Base-by-base conservation (phyloP, 2,797 vertebrate species). In the Phataginus tetradactyla region DNA sequence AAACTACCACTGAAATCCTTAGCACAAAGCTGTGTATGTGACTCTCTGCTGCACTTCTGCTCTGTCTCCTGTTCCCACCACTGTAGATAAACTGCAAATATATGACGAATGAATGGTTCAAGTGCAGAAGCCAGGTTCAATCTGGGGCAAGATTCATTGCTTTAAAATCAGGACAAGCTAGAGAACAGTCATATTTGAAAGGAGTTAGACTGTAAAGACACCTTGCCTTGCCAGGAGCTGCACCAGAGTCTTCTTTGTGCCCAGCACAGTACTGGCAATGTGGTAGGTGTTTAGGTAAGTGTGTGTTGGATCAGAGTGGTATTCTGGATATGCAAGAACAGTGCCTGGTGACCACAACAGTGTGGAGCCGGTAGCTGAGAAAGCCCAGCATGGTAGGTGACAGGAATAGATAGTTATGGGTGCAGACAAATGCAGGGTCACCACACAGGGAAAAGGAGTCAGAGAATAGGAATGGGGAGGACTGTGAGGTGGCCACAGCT, bases 141-240 rank as follows among this genome's bases (percentile, higher is more conserved):
- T n/a, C 32, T 74, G 42, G 34, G 77, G 66, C 42, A 94, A 90
- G 77, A 95, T n/a, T 92, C 51, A 64, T 4, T 72, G 39, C 75
- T 92, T 81, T 68, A 78, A 84, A 92, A 94, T 45, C 11, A 83
- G 25, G 61, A 79, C 37, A 27, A 49, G 83, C 79, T 29, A 75
- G 15, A 45, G 55, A 91, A 57, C 11, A 71, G 21, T 64, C 37
- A 27, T 79, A 83, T 59, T 25, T 55, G 39, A 88, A 85, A 51
- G n/a, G 18, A 18, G 55, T 51, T 84, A 37, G 81, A 68, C 8
- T 85, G 20, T 79, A 66, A 64, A 64, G 37, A 29, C 9, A 7
- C 32, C 13, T 75, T 66, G 42, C 61, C 21, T 89, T 79, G 49
- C 49, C 32, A 69, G 57, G 74, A 63, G 51, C 3, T 29, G 29